A percentile compares a stretch with the other conserved stretches of the same genome.
Evolutionary conservation across 2,888 invertebrate species (phyloP).

Genomic region (Phyllotreta cruciferae): DNA sequence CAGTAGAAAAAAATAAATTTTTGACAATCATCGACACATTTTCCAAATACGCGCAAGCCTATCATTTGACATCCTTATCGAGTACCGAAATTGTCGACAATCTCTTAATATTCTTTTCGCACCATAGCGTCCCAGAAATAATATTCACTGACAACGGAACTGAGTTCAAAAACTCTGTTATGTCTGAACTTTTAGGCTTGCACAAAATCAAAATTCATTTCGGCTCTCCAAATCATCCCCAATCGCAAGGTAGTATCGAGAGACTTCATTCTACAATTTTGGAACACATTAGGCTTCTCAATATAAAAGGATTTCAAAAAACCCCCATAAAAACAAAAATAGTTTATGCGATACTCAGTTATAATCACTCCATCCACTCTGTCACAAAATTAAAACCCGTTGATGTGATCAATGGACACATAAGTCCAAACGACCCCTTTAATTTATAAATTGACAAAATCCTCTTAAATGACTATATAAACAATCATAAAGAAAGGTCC

Average conservation of each 20-base stretch:
- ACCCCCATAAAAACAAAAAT: constrained; percentile 1
- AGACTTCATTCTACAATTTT: constrained; percentile 28
- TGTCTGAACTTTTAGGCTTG: constrained; percentile 25
- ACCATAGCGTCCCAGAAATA: constrained; percentile 22
- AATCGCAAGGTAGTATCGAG: constrained; percentile 30
- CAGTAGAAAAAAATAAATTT: constrained; percentile 15
- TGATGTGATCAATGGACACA: constrained; percentile 26
- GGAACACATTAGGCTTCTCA: constrained; percentile 21
- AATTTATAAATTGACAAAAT: constrained; percentile 24
- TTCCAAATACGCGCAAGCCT: constrained; percentile 22
- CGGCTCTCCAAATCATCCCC: constrained; percentile 16
- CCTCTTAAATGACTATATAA: constrained; percentile 19
- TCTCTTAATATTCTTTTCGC: constrained; percentile 16
- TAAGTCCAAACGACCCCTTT: constrained; percentile 17
- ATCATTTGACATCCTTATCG: background rate
- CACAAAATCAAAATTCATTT: constrained; percentile 35
- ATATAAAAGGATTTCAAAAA: background rate
- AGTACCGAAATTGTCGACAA: constrained; percentile 3
- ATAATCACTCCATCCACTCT: constrained; percentile 30
- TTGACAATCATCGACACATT: constrained; percentile 8
- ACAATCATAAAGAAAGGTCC: constrained; percentile 19
- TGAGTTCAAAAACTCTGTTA: constrained; percentile 25
- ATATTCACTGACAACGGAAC: constrained; percentile 28
- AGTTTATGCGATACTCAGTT: constrained; percentile 26
- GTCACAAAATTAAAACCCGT: constrained; percentile 25